Evolutionary conservation across 2,888 invertebrate species (phyloP), one percentile per base, ranked within the genome.

Genomic region (Gymnocheta viridis): DNA sequence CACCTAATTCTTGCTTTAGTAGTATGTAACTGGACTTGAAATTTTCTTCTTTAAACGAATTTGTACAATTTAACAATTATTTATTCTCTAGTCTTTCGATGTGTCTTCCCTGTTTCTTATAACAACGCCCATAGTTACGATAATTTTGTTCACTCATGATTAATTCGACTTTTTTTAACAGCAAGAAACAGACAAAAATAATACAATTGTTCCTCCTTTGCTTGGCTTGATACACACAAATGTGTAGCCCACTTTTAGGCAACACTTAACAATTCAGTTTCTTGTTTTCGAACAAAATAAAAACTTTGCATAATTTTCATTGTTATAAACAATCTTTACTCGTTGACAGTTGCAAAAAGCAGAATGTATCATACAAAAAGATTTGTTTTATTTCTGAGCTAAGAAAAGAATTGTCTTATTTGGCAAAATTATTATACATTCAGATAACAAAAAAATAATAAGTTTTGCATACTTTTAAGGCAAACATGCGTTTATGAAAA

Each of bases 221-320:
- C 41, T 41, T 35, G 32, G 24, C 1, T 29, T 17, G 19, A 12
- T 24, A 58, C 5, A 35, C 3, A 19, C 10, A 54, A 27, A 44
- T 10, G 2, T 47, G 4, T 49, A 66, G 80, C 80, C 72, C 73
- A 73, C 38, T 66, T 80, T 73, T 49, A 58, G 58, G 73, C 58
- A 58, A 47, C 44, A 47, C 44, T 73, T n/a, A 29, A 64, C 47
- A 77, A 38, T 32, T 24, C 27, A 29, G 4, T 54, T 29, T 29
- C 1, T 60, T 19, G n/a, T 38, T n/a, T 32, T 10, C 1, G 2
- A 60, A 73, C 27, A 64, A 47, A 62, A 56, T n/a, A 27, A 27
- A 54, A 54, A 38, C 35, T 27, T 51, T 35, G 56, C n/a, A 62
- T 56, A 47, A 62, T 24, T 64, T 27, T 60, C 24, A 60, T 62